Conservation (phyloP, 2,113 vertebrate species). For the Pionites leucogaster region DNA sequence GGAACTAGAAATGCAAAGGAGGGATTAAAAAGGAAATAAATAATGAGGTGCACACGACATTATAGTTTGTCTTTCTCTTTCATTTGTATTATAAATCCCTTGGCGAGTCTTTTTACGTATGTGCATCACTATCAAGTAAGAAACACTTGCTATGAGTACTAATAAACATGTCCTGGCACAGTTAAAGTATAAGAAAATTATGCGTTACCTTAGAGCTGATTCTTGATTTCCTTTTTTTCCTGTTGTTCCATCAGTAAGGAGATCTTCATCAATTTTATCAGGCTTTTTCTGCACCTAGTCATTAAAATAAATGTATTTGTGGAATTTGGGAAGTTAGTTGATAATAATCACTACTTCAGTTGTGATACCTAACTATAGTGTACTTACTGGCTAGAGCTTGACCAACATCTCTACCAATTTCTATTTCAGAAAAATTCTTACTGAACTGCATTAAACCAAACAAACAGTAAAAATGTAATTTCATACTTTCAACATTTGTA, state of each 20-base stretch:
- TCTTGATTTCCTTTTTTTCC: constrained; percentile 51
- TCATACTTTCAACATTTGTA: neutral
- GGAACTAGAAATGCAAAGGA: neutral
- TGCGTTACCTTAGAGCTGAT: constrained; percentile 73
- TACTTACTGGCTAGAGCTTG: neutral
- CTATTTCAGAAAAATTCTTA: neutral
- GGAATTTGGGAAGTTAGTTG: neutral
- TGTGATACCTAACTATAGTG: neutral
- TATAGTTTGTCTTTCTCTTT: neutral
- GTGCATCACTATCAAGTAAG: neutral
- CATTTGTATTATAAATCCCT: neutral
- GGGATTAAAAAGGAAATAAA: neutral
- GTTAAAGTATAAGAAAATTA: neutral
- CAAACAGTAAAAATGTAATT: neutral
- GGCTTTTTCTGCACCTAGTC: constrained; percentile 77
- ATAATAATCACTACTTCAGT: neutral
- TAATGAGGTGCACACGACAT: neutral
- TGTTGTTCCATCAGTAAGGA: constrained; percentile 63
- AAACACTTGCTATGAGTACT: neutral
- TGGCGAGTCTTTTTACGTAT: neutral
- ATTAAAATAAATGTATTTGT: constrained; percentile 7
- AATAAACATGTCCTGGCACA: neutral
- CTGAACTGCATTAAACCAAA: neutral
- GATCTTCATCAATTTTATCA: constrained; percentile 74
- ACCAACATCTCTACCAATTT: neutral